phyloP scores from a whole-genome alignment of 2,797 vertebrate genomes.

The Podargus strigoides region DNA sequence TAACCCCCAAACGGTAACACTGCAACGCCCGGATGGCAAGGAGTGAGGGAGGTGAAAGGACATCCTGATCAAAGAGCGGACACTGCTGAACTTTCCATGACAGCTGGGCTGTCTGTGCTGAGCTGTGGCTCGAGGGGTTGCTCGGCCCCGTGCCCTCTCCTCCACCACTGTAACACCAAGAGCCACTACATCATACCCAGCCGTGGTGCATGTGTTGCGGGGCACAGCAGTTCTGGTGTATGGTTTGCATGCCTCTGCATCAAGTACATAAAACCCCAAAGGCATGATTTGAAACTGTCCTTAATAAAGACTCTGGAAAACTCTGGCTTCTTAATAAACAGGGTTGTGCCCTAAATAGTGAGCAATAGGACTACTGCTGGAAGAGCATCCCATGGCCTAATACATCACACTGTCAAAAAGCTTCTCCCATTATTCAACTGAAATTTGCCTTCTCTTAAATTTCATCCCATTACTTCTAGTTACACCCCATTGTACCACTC shows the following conservation, averaged over 20 bases:
- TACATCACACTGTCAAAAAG: conserved; percentile 65
- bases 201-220: accelerated
- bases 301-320: not conserved
- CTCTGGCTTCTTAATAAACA: conserved; percentile 30
- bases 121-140: not conserved
- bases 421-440: conserved; percentile 64
- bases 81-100: not conserved
- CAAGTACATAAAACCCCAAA: not conserved
- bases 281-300: not conserved
- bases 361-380: conserved; percentile 23
- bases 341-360: conserved; percentile 22
- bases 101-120: not conserved
- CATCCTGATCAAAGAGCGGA: not conserved
- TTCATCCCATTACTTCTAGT: conserved; percentile 70
- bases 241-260: accelerated
- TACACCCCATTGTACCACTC: conserved; percentile 68
- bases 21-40: not conserved
- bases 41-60: not conserved
- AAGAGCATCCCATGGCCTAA: conserved; percentile 33
- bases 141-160: not conserved
- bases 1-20: not conserved
- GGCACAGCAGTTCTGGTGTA: not conserved
- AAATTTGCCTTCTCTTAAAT: conserved; percentile 70
- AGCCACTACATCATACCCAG: accelerated
- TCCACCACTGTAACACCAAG: not conserved